A percentile compares a stretch with the other conserved stretches of the same genome.
phyloP scores from a whole-genome alignment of 2,888 invertebrate genomes.

The Leucophora obtusa region DNA sequence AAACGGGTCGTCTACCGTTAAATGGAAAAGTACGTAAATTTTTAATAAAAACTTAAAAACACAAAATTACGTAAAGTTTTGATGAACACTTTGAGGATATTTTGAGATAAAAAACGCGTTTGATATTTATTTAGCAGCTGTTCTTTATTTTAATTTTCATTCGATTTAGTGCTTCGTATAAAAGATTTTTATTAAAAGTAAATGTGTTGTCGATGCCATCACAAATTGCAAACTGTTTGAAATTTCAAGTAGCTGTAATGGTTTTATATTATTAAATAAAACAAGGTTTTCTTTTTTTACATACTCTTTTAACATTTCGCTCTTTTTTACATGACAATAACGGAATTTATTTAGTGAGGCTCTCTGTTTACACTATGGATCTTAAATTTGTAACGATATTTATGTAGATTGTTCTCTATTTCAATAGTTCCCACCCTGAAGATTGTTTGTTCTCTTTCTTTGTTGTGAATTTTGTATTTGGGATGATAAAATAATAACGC shows the following conservation, averaged over 20 bases:
- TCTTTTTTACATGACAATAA: neutral
- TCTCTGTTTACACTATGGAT: neutral
- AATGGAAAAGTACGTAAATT: conserved; percentile 2
- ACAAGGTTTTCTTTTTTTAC: conserved; percentile 4
- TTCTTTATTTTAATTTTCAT: neutral
- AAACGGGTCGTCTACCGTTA: conserved; percentile 53
- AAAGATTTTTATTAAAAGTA: neutral
- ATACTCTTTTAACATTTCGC: neutral
- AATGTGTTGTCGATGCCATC: conserved; percentile 12
- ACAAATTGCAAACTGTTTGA: conserved; percentile 33
- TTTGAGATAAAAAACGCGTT: neutral
- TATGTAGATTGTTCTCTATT: conserved; percentile 13
- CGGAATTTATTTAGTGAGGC: neutral
- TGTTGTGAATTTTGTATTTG: conserved; percentile 1
- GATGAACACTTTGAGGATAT: conserved; percentile 7
- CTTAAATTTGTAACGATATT: neutral
- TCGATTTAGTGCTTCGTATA: neutral
- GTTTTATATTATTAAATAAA: conserved; percentile 39
- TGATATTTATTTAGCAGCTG: neutral
- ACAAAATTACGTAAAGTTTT: conserved; percentile 17
- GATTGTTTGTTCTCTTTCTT: neutral
- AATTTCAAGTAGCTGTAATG: conserved; percentile 8
- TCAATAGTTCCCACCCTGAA: neutral
- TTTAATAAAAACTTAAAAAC: neutral
- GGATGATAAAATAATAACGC: conserved; percentile 39